phyloP scores from a whole-genome alignment of 37 sponge, comb jelly and placozoan genomes.

The Chondrosia reniformis region DNA sequence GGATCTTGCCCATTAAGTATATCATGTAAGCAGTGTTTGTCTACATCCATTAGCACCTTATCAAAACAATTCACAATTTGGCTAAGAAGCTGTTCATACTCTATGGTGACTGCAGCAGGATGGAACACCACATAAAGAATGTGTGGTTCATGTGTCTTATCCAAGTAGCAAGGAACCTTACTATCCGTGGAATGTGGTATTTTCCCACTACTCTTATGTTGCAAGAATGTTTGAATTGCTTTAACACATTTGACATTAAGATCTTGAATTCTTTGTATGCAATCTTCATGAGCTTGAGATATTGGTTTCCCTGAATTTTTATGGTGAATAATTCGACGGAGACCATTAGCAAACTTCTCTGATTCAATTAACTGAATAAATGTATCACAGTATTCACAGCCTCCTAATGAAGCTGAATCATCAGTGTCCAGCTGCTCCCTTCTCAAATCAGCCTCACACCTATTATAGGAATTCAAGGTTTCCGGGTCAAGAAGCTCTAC shows the following conservation, averaged over 20 bases:
- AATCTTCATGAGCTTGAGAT: not conserved
- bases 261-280: not conserved
- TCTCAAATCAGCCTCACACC: conserved; percentile 31
- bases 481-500: conserved; percentile 32
- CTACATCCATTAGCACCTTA: not conserved
- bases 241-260: conserved; percentile 9
- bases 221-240: not conserved
- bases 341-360: conserved; percentile 14
- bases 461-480: not conserved
- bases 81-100: not conserved
- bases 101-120: not conserved
- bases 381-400: not conserved
- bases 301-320: not conserved
- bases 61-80: not conserved
- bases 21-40: not conserved
- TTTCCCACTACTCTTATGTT: not conserved
- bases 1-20: not conserved
- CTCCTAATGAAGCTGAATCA: not conserved
- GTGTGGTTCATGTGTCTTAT: not conserved
- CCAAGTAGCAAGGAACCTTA: not conserved
- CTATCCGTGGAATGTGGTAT: not conserved
- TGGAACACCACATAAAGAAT: conserved; percentile 5
- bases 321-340: not conserved
- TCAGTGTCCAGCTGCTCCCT: not conserved
- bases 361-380: not conserved